These are phyloP conservation scores for Microctonus aethiopoides DNA, from an alignment of 2,888 invertebrate species.

Conservation along the genomic window DNA sequence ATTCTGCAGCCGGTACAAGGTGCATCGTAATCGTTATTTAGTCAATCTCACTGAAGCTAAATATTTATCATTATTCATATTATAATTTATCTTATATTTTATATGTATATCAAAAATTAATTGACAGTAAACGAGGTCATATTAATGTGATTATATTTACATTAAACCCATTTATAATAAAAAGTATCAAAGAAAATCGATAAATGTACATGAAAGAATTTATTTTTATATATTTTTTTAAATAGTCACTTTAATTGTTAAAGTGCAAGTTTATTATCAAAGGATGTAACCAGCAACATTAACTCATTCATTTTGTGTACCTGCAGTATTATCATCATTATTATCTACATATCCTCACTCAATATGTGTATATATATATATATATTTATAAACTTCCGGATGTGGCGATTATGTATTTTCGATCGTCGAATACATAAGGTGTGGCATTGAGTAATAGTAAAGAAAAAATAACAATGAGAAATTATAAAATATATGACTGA, in stretches of 20 bases:
- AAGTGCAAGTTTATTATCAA: too few relatives aligned
- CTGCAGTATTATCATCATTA: neutral
- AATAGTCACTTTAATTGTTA: too few relatives aligned
- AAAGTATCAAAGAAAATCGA: neutral
- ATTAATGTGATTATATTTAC: neutral
- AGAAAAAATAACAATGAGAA: neutral
- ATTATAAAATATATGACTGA: neutral
- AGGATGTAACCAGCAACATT: too few relatives aligned
- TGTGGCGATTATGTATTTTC: constrained; percentile 16
- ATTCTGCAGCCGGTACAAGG: constrained; percentile 18
- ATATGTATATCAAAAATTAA: too few relatives aligned
- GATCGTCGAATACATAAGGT: constrained; percentile 17
- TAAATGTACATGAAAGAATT: too few relatives aligned
- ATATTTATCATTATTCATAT: neutral
- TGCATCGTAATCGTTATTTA: constrained; percentile 7
- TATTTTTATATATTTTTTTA: too few relatives aligned
- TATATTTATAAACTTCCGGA: neutral
- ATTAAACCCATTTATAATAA: neutral
- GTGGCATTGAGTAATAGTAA: constrained; percentile 17
- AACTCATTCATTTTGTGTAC: too few relatives aligned
- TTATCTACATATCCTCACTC: neutral
- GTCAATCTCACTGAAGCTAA: neutral
- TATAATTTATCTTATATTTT: neutral
- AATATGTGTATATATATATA: neutral
- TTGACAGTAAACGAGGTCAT: neutral